phyloP scores from a whole-genome alignment of 2,888 invertebrate genomes.

The Pheosia tremula region DNA sequence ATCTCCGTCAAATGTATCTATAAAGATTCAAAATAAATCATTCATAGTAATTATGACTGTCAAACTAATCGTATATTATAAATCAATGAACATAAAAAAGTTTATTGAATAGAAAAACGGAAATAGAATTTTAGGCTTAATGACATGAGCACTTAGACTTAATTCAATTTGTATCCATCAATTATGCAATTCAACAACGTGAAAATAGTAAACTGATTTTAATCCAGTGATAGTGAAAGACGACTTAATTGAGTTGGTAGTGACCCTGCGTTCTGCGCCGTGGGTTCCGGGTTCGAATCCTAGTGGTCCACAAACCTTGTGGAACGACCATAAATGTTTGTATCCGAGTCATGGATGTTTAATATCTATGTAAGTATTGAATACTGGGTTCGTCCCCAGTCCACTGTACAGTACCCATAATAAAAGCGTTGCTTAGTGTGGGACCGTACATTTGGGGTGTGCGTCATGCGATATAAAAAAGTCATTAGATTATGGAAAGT shows the following conservation, averaged over 20 bases:
- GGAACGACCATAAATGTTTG: too few relatives aligned
- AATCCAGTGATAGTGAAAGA: constrained; percentile 13
- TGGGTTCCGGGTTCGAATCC: too few relatives aligned
- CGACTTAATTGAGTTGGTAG: too few relatives aligned
- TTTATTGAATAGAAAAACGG: constrained; percentile 17
- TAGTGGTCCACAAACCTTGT: too few relatives aligned
- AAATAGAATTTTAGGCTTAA: constrained; percentile 26
- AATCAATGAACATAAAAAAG: neutral
- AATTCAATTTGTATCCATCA: constrained; percentile 8
- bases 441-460: too few relatives aligned
- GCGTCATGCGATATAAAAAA: too few relatives aligned
- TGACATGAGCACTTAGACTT: constrained; percentile 16
- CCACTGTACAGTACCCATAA: too few relatives aligned
- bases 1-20: neutral
- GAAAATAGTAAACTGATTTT: constrained; percentile 11
- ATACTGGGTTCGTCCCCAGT: too few relatives aligned
- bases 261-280: too few relatives aligned
- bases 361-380: too few relatives aligned
- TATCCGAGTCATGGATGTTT: too few relatives aligned
- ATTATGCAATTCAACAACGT: constrained; percentile 17
- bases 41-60: neutral
- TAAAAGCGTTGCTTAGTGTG: too few relatives aligned
- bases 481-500: neutral
- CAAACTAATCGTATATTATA: neutral
- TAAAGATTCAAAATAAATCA: neutral